Evolutionary conservation across 2,797 vertebrate genomes (phyloP), one percentile per base, ranked within the genome.

Genomic region (Craterocephalus amniculus): DNA sequence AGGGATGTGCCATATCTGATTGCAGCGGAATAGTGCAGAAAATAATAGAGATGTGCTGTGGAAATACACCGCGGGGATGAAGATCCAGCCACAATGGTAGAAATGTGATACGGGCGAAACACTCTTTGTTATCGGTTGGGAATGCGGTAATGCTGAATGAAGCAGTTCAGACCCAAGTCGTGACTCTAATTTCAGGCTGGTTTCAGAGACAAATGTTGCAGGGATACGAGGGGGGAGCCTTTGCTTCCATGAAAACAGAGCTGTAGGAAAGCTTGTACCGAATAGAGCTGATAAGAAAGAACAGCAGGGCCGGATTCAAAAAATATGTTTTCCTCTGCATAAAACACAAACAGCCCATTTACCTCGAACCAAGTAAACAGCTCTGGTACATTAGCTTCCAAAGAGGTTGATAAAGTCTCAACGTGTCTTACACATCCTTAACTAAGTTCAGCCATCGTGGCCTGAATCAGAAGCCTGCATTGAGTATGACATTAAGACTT

Each of bases 1-100:
- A 63, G 56, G 79, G 63, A 85, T 74, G 80, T 81, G 84, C 58
- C 54, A 22, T 87, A 88, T 88, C 83, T 88, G 86, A 92, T 90
- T 27, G 67, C 22, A 10, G 76, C 1, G 69, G 80, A 81, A 86
- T 58, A 71, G 80, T 60, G 76, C 71, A 67, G 81, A n/a, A 86
- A 83, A 91, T 88, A 87, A 86, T 81, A 83, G 83, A 88, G 85
- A 78, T 83, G 74, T 66, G 81, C 68, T 58, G 77, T 72, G 80
- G 80, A 87, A 88, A 89, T 40, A 68, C 76, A 85, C 84, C 61
- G 88, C 84, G 36, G 88, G 86, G 77, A 80, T 70, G 2, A 5
- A 83, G 84, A 88, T 86, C 79, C 68, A 71, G 72, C 63, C 76
- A 77, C 85, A 87, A 84, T 78, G 74, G 74, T 48, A 12, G 76